Evolutionary conservation across 1,140 invertebrate genomes (phyloP).

Genomic region (Pristionchus pacificus): DNA sequence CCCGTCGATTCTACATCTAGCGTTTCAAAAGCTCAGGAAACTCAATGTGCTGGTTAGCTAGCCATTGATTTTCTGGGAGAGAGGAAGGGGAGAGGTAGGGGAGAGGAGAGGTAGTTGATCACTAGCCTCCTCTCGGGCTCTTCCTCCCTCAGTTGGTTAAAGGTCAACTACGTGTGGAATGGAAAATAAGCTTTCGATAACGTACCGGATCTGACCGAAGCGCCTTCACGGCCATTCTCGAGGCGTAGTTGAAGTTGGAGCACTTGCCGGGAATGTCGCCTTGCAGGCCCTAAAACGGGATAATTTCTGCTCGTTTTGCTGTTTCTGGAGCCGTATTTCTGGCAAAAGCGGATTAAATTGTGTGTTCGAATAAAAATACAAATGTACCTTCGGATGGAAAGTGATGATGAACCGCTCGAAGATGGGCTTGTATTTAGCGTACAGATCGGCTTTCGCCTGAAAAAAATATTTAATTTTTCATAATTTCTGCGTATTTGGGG

Average conservation of each 20-base stretch:
- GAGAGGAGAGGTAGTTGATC: no score
- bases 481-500: not conserved
- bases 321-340: no score
- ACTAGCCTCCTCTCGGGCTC: no score
- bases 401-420: slow-evolving; percentile 45
- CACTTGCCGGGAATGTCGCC: slow-evolving; percentile 43
- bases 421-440: slow-evolving; percentile 29
- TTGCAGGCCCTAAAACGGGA: not conserved
- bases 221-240: slow-evolving; percentile 31
- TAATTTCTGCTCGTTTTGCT: not conserved
- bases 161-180: no score
- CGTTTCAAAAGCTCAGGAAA: no score
- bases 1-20: not conserved
- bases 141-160: no score
- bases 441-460: slow-evolving; percentile 28
- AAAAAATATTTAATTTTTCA: not conserved
- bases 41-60: no score
- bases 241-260: slow-evolving; percentile 42
- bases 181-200: no score
- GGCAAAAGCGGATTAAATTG: no score
- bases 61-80: no score
- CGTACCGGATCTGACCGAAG: slow-evolving; percentile 30
- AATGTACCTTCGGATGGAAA: slow-evolving; percentile 36
- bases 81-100: no score
- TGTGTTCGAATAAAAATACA: not conserved